Conservation (phyloP, 1,140 invertebrate species). For the Hylyphantes graminicola region DNA sequence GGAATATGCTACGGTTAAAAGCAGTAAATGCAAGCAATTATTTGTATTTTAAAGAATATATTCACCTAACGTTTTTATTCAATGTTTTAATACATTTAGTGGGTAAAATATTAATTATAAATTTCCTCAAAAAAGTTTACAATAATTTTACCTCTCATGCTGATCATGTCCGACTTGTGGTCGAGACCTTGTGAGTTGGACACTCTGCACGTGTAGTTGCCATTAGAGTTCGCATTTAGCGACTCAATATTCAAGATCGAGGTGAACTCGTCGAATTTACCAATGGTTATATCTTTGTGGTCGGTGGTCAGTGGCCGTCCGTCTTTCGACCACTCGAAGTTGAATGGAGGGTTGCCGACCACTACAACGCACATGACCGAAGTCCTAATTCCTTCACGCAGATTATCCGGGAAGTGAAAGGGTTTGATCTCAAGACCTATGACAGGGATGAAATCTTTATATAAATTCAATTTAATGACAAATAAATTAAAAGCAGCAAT, state of each 20-base stretch:
- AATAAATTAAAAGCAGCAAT: no score
- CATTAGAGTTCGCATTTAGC: slow-evolving; percentile 47
- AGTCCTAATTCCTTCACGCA: slow-evolving; percentile 76
- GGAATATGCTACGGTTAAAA: no score
- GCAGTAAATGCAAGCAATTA: no score
- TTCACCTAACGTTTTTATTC: no score
- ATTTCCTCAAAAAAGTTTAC: neutral
- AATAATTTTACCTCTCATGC: slow-evolving; percentile 15
- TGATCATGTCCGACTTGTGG: neutral
- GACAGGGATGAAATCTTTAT: no score
- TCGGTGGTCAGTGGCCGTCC: neutral
- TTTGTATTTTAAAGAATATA: no score
- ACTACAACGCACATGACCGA: slow-evolving; percentile 69
- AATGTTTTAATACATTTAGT: no score
- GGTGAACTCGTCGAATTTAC: slow-evolving; percentile 20
- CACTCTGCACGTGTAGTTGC: slow-evolving; percentile 62
- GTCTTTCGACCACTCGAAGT: slow-evolving; percentile 52
- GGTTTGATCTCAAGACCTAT: neutral
- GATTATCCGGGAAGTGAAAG: slow-evolving; percentile 67
- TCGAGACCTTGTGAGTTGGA: slow-evolving; percentile 48
- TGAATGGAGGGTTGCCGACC: slow-evolving; percentile 61
- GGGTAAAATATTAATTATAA: no score
- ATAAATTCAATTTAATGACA: no score
- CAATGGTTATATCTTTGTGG: neutral
- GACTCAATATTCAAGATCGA: slow-evolving; percentile 10